Evolutionary conservation across 1,140 invertebrate species (phyloP).

Genomic region (Penaeus indicus): DNA sequence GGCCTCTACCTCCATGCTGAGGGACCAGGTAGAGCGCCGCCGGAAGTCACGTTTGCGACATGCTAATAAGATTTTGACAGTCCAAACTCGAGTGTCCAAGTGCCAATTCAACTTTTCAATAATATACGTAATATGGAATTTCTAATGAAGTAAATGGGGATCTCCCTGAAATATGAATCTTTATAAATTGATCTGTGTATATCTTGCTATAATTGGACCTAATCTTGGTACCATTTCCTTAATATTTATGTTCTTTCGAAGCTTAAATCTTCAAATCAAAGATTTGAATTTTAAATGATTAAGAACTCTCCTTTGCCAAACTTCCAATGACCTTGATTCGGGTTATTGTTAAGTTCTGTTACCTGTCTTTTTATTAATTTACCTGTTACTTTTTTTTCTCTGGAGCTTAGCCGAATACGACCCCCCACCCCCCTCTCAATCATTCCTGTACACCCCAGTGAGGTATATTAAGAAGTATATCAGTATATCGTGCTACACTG

Average conservation of each 20-base stretch:
- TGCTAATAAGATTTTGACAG: conserved; percentile 51
- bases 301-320: conserved; percentile 55
- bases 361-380: conserved; percentile 44
- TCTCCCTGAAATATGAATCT: conserved; percentile 57
- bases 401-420: conserved; percentile 56
- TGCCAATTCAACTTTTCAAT: conserved; percentile 60
- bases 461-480: conserved; percentile 44
- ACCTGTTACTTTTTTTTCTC: conserved; percentile 50
- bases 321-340: conserved; percentile 45
- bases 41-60: no score
- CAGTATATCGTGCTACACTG: conserved; percentile 36
- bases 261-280: conserved; percentile 56
- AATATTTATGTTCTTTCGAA: conserved; percentile 55
- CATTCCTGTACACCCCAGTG: conserved; percentile 60
- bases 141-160: conserved; percentile 52
- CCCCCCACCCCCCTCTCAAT: conserved; percentile 51
- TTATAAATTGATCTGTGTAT: conserved; percentile 63
- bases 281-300: conserved; percentile 52
- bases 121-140: conserved; percentile 63
- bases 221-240: conserved; percentile 56
- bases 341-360: conserved; percentile 56
- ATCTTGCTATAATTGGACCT: conserved; percentile 60
- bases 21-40: conserved; percentile 24
- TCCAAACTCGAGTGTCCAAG: conserved; percentile 62
- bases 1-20: not conserved